phyloP scores from a whole-genome alignment of 2,113 vertebrate genomes.

The Rhipidura dahli region DNA sequence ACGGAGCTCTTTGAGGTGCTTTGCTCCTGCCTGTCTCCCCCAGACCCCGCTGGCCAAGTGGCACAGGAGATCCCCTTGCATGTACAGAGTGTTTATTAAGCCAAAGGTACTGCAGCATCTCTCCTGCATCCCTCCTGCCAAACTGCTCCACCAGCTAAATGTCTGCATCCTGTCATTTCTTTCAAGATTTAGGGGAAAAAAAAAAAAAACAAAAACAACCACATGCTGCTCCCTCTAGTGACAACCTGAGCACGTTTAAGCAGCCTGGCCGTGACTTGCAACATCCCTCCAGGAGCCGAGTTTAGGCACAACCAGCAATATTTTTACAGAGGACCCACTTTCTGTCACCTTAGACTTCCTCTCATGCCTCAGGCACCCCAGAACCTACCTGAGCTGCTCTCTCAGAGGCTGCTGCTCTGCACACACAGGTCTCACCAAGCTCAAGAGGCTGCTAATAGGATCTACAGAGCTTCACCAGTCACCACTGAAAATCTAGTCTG shows the following conservation, averaged over 20 bases:
- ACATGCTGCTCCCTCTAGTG: slow-evolving; percentile 32
- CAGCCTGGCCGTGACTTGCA: fast-evolving
- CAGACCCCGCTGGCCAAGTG: background rate
- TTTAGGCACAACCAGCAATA: background rate
- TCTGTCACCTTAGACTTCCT: background rate
- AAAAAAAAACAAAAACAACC: background rate
- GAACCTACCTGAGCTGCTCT: background rate
- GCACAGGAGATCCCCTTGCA: background rate
- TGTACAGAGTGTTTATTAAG: background rate
- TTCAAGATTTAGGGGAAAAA: background rate
- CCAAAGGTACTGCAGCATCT: background rate
- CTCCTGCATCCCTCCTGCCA: background rate
- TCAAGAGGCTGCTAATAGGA: background rate
- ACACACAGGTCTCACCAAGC: background rate
- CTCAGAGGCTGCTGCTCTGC: background rate
- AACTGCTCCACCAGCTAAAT: background rate
- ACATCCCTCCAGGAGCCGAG: background rate
- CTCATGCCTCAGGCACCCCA: background rate
- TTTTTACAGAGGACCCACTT: background rate
- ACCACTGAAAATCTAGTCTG: background rate
- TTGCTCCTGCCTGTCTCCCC: background rate
- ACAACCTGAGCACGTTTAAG: background rate
- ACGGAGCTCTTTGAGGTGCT: background rate
- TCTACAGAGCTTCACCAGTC: background rate
- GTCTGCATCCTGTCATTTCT: background rate